These are phyloP conservation scores for Rotaria socialis DNA, from an alignment of 2,888 invertebrate species.

Conservation along the genomic window DNA sequence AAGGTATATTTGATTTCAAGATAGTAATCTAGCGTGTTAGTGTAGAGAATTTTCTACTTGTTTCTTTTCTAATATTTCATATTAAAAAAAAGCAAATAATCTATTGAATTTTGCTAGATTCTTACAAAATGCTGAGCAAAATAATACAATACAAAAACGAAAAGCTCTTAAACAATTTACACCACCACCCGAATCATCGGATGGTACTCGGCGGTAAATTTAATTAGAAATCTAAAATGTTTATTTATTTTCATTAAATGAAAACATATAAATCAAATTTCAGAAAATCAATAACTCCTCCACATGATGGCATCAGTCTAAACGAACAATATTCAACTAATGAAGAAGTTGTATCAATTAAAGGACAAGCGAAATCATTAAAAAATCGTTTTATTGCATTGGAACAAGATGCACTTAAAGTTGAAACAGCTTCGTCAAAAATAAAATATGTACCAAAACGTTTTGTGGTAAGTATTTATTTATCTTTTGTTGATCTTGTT, in stretches of 20 bases:
- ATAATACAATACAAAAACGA: background rate
- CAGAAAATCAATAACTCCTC: slow-evolving; percentile 7
- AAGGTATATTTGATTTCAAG: background rate
- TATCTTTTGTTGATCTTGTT: background rate
- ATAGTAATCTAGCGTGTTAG: too few relatives aligned
- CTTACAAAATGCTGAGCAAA: slow-evolving; percentile 24
- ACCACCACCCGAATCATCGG: background rate
- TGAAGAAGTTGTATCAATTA: slow-evolving; percentile 45
- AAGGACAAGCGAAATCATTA: slow-evolving; percentile 42
- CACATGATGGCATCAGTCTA: background rate
- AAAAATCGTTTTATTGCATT: slow-evolving; percentile 43
- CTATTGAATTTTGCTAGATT: background rate
- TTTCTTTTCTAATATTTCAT: background rate
- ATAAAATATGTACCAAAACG: slow-evolving; percentile 45
- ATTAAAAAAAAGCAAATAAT: background rate
- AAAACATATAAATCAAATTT: background rate
- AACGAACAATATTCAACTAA: background rate
- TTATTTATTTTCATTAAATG: background rate
- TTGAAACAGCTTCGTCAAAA: slow-evolving; percentile 45
- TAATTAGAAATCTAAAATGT: background rate
- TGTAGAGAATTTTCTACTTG: background rate
- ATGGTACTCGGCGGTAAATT: background rate
- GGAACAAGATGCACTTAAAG: slow-evolving; percentile 46
- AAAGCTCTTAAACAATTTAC: background rate
- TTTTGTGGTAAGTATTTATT: slow-evolving; percentile 22